Conservation (phyloP, 2,888 invertebrate genomes). For the Fragum whitleyi region DNA sequence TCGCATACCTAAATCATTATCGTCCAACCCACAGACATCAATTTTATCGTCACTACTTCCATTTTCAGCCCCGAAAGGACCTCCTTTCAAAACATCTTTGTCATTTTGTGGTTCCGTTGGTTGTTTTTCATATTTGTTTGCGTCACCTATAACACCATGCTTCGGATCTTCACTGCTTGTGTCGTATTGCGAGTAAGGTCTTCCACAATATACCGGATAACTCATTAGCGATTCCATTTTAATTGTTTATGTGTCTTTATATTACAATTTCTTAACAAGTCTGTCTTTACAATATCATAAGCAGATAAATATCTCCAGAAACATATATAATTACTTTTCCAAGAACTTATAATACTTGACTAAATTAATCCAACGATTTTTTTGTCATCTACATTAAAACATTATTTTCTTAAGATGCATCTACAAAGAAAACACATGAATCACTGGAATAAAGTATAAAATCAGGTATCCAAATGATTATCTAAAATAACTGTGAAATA, state of each 20-base stretch:
- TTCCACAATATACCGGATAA: constrained; percentile 20
- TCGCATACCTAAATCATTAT: neutral
- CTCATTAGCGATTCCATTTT: constrained; percentile 28
- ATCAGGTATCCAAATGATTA: no score
- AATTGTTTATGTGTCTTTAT: neutral
- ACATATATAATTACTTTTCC: no score
- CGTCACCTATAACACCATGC: neutral
- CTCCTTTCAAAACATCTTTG: neutral
- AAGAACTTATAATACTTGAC: no score
- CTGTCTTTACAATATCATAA: no score
- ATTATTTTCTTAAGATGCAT: no score
- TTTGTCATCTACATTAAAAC: no score
- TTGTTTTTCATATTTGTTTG: neutral
- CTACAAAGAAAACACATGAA: no score
- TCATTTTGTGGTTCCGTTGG: neutral
- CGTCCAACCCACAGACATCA: constrained; percentile 24
- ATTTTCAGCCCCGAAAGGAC: neutral
- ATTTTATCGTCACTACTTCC: constrained; percentile 27
- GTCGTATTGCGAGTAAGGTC: constrained; percentile 10
- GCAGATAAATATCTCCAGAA: no score
- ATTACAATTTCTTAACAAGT: no score
- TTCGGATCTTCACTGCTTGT: neutral
- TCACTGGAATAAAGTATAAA: no score
- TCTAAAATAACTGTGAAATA: no score
- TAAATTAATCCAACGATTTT: no score